Conservation (phyloP, 2,797 vertebrate genomes). For the Tenualosa thibaudeaui region DNA sequence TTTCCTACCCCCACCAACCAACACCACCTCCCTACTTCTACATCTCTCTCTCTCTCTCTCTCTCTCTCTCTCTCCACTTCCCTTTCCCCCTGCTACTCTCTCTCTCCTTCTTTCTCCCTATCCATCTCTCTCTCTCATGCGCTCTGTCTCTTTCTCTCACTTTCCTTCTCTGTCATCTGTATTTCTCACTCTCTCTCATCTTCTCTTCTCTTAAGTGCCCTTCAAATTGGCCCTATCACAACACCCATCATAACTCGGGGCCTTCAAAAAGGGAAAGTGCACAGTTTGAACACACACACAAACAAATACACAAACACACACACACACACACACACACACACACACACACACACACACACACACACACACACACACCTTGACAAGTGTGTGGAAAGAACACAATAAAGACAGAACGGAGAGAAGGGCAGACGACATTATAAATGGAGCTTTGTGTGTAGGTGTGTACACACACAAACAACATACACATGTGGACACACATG, state of each 20-base stretch:
- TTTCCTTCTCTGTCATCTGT: conserved; percentile 41
- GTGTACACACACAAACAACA: not conserved
- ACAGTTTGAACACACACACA: not conserved
- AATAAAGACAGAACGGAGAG: not conserved
- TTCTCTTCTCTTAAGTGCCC: conserved; percentile 58
- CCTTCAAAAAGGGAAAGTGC: not conserved
- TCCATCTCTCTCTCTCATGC: not conserved
- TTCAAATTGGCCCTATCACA: conserved; percentile 64
- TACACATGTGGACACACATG: too few species aligned
- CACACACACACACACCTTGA: not conserved
- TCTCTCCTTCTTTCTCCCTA: not conserved
- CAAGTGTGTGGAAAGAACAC: not conserved
- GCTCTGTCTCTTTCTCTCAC: not conserved
- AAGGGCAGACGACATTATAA: not conserved
- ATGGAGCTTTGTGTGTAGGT: too few species aligned
- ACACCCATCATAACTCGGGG: conserved; percentile 59
- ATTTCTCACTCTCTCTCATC: conserved; percentile 33
- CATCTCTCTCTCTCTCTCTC: conserved; percentile 19
- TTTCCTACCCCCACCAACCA: not conserved
- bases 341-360: conserved; percentile 31
- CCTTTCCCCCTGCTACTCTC: conserved; percentile 29
- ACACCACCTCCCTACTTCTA: too few species aligned
- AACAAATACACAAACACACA: not conserved
- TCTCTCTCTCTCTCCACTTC: not conserved
- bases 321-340: conserved; percentile 14